Percentiles rank a stretch among this genome's conserved stretches.
These are phyloP conservation scores for Microtus pennsylvanicus DNA, from an alignment of 2,113 vertebrate species.

Conservation along the genomic window DNA sequence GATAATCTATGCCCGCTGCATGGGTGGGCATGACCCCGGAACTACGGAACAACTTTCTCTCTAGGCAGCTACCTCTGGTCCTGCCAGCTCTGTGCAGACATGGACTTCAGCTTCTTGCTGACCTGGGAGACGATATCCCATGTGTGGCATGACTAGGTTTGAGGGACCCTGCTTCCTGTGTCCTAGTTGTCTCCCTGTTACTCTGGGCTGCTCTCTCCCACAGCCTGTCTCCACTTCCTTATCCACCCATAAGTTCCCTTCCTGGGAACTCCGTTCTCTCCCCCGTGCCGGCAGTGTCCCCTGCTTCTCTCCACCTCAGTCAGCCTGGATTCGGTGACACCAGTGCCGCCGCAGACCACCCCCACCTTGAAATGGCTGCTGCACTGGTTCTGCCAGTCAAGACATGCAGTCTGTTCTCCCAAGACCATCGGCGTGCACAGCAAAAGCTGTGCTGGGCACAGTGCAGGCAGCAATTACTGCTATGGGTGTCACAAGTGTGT, in stretches of 20 bases:
- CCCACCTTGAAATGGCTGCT: neutral
- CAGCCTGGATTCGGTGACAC: neutral
- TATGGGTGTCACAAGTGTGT: conserved; percentile 9
- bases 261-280: neutral
- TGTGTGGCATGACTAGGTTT: conserved; percentile 61
- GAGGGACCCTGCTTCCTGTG: neutral
- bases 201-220: neutral
- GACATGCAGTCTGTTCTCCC: neutral
- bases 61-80: neutral
- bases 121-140: conserved; percentile 63
- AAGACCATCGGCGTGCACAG: neutral
- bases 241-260: neutral
- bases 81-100: conserved; percentile 28
- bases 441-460: neutral
- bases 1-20: neutral
- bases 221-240: neutral
- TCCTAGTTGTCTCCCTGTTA: neutral
- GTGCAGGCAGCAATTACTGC: neutral
- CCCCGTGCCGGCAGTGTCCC: neutral
- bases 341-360: neutral
- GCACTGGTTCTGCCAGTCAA: neutral
- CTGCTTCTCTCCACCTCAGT: neutral
- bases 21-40: conserved; percentile 60
- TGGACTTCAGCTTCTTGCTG: conserved; percentile 53
- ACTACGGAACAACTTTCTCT: neutral